phyloP scores from a whole-genome alignment of 2,797 vertebrate genomes.

The Xiphophorus birchmanni region DNA sequence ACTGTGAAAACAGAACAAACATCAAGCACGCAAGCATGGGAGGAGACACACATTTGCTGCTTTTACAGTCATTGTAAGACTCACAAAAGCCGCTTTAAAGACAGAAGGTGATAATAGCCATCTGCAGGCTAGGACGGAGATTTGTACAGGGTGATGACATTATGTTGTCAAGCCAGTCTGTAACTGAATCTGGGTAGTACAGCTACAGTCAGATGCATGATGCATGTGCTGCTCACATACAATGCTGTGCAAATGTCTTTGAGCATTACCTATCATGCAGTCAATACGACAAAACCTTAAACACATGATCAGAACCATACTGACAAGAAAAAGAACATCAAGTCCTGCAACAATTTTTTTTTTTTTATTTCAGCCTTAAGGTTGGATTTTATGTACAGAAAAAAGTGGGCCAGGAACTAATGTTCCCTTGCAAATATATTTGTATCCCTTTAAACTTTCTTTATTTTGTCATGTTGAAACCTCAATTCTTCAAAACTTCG shows the following conservation, averaged over 20 bases:
- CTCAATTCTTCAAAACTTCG: background rate
- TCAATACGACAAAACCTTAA: conserved; percentile 4
- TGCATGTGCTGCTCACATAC: conserved; percentile 60
- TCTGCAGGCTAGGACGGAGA: conserved; percentile 48
- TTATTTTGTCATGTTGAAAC: background rate
- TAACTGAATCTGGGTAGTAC: conserved; percentile 44
- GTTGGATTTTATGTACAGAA: conserved; percentile 6
- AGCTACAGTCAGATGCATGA: conserved; percentile 57
- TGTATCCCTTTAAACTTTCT: background rate
- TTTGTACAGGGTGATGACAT: conserved; percentile 47
- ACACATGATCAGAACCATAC: conserved; percentile 12
- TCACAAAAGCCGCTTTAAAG: conserved; percentile 44
- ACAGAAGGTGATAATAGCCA: conserved; percentile 53
- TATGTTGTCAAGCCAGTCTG: conserved; percentile 51
- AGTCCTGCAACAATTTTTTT: conserved; percentile 10
- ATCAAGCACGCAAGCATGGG: conserved; percentile 18
- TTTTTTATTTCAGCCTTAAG: conserved; percentile 8
- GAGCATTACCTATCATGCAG: conserved; percentile 14
- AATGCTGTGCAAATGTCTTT: conserved; percentile 30
- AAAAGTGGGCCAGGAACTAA: background rate
- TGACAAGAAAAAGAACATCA: conserved; percentile 9
- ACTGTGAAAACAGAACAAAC: background rate
- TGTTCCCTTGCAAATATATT: background rate
- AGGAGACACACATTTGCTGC: conserved; percentile 27
- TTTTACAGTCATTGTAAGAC: conserved; percentile 32